phyloP scores from a whole-genome alignment of 2,888 invertebrate species.

The Plutella xylostella region DNA sequence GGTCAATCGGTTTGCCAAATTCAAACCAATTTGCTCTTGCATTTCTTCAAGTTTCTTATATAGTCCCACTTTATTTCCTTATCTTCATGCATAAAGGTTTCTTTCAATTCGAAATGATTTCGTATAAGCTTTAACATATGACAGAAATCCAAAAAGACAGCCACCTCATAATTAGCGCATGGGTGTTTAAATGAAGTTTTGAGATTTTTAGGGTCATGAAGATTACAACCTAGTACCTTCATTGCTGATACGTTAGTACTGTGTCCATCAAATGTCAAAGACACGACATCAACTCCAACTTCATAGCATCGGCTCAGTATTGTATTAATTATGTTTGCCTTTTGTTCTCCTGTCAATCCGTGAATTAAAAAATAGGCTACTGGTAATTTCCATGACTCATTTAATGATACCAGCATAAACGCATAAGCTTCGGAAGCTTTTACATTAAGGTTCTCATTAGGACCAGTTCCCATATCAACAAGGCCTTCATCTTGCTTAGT shows the following conservation, averaged over 20 bases:
- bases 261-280: slow-evolving; percentile 18
- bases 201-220: slow-evolving; percentile 13
- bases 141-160: slow-evolving; percentile 9
- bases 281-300: slow-evolving; percentile 18
- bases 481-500: slow-evolving; percentile 4
- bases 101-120: slow-evolving; percentile 11
- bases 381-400: slow-evolving; percentile 25
- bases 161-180: slow-evolving; percentile 3
- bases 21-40: slow-evolving; percentile 2
- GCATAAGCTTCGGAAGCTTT: slow-evolving; percentile 19
- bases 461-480: slow-evolving; percentile 1
- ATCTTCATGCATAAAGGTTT: slow-evolving; percentile 6
- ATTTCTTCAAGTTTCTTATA: slow-evolving; percentile 2
- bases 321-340: slow-evolving; percentile 17
- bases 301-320: slow-evolving; percentile 19
- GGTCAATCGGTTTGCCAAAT: slow-evolving; percentile 5
- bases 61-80: slow-evolving; percentile 6
- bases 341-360: slow-evolving; percentile 19
- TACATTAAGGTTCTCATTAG: background rate
- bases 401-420: slow-evolving; percentile 22
- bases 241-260: slow-evolving; percentile 10
- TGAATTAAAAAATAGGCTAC: slow-evolving; percentile 25
- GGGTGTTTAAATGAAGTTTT: slow-evolving; percentile 21
- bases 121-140: slow-evolving; percentile 12
- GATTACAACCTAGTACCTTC: slow-evolving; percentile 18